Conservation (phyloP, 2,888 invertebrate genomes). For the Zhuqinia jingwanae region DNA sequence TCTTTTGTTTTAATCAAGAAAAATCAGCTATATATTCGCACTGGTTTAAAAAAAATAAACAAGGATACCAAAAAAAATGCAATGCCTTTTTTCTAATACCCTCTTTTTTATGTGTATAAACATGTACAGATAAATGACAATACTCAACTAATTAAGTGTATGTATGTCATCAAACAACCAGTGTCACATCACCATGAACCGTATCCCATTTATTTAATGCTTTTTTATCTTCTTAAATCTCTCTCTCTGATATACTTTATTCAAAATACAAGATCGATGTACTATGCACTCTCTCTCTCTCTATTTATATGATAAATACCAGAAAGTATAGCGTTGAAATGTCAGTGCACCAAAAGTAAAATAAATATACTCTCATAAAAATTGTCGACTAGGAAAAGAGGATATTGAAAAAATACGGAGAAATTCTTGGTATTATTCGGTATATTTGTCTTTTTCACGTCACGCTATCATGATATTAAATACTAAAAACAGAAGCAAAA, state of each 20-base stretch:
- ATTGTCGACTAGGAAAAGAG: slow-evolving; percentile 24
- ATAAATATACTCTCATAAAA: slow-evolving; percentile 42
- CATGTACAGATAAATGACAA: slow-evolving; percentile 39
- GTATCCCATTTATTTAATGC: slow-evolving; percentile 37
- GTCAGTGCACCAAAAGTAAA: background rate
- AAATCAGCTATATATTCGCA: too few relatives aligned
- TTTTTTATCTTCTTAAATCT: slow-evolving; percentile 9
- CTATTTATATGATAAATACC: slow-evolving; percentile 34
- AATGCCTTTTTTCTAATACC: background rate
- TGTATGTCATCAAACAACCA: background rate
- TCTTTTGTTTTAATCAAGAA: background rate
- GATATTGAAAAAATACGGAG: background rate
- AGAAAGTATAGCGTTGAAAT: background rate
- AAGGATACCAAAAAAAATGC: slow-evolving; percentile 27
- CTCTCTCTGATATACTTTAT: too few relatives aligned
- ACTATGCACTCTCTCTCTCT: too few relatives aligned
- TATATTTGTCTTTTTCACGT: background rate
- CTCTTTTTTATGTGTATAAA: slow-evolving; percentile 21
- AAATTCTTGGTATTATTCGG: background rate
- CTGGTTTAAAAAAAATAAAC: too few relatives aligned
- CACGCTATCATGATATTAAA: slow-evolving; percentile 46
- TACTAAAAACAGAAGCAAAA: too few relatives aligned
- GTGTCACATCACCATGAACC: slow-evolving; percentile 25
- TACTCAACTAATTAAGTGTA: slow-evolving; percentile 47
- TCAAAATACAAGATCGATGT: too few relatives aligned